Evolutionary conservation across 2,797 vertebrate species (phyloP).

Genomic region (Remorina albescens): DNA sequence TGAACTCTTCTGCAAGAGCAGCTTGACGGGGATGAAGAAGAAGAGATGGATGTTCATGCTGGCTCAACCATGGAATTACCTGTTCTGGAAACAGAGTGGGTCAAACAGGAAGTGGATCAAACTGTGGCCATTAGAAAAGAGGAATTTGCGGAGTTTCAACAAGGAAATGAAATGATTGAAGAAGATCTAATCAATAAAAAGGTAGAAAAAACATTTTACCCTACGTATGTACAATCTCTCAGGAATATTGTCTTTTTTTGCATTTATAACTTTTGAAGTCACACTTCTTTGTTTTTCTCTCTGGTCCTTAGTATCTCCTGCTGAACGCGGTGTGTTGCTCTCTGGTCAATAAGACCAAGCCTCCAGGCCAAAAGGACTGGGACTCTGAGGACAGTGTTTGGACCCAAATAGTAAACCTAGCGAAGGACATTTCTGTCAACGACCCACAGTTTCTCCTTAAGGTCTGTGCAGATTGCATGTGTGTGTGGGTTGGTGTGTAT

Average conservation of each 20-base stretch:
- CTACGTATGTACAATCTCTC: background rate
- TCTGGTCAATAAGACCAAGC: conserved; percentile 76
- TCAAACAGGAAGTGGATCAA: conserved; percentile 38
- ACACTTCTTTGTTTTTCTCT: background rate
- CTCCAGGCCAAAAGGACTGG: conserved; percentile 73
- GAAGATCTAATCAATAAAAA: conserved; percentile 78
- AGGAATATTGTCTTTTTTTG: background rate
- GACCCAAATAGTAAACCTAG: conserved; percentile 75
- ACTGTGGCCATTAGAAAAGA: conserved; percentile 45
- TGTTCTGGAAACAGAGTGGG: conserved; percentile 40
- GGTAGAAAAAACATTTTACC: conserved; percentile 51
- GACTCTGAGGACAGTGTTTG: conserved; percentile 62
- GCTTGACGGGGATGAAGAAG: conserved; percentile 23
- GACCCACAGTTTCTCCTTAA: conserved; percentile 93
- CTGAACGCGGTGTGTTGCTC: conserved; percentile 87
- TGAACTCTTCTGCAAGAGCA: conserved; percentile 20
- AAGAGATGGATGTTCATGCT: conserved; percentile 7
- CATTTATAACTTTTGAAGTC: background rate
- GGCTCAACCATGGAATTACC: conserved; percentile 37
- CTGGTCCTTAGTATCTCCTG: conserved; percentile 78
- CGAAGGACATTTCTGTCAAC: conserved; percentile 75
- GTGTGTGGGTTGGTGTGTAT: background rate
- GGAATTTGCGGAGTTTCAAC: conserved; percentile 73
- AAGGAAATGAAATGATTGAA: conserved; percentile 31
- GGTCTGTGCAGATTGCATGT: conserved; percentile 71